Evolutionary conservation across 1,140 invertebrate species (phyloP).

Genomic region (Hyles vespertilio): DNA sequence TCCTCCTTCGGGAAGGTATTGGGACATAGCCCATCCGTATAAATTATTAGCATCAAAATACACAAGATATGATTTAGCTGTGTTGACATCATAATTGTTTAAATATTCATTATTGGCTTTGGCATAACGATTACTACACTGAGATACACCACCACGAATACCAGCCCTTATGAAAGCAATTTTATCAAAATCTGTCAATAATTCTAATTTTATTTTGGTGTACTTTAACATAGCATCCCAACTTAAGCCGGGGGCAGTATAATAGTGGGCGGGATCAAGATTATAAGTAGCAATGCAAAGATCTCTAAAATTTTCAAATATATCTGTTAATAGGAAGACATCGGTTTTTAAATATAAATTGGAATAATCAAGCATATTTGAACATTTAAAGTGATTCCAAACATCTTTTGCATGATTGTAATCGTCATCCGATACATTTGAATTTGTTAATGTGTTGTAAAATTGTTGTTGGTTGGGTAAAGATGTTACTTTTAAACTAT

Average conservation of each 20-base stretch:
- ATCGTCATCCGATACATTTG: slow-evolving; percentile 39
- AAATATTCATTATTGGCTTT: slow-evolving; percentile 71
- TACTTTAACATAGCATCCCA: slow-evolving; percentile 51
- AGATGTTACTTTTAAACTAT: neutral
- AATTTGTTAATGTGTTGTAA: slow-evolving; percentile 45
- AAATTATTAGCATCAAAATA: slow-evolving; percentile 77
- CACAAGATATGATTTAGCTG: slow-evolving; percentile 47
- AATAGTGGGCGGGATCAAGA: slow-evolving; percentile 50
- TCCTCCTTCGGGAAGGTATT: slow-evolving; percentile 46
- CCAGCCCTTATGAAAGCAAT: neutral
- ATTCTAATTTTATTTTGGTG: slow-evolving; percentile 56
- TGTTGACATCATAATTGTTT: slow-evolving; percentile 49
- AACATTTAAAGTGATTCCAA: slow-evolving; percentile 52
- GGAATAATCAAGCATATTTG: slow-evolving; percentile 54
- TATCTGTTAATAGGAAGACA: slow-evolving; percentile 53
- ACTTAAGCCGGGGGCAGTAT: slow-evolving; percentile 51
- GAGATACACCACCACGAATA: slow-evolving; percentile 8
- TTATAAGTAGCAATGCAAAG: slow-evolving; percentile 23
- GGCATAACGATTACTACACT: slow-evolving; percentile 52
- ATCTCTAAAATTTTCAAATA: slow-evolving; percentile 55
- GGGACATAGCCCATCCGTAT: slow-evolving; percentile 74
- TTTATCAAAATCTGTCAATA: slow-evolving; percentile 63
- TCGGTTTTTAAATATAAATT: slow-evolving; percentile 68
- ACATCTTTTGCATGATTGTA: slow-evolving; percentile 56
- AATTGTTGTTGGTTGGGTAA: slow-evolving; percentile 44